These are phyloP conservation scores for Ceratosolen fusciceps DNA, from an alignment of 1,140 invertebrate species.

Conservation along the genomic window DNA sequence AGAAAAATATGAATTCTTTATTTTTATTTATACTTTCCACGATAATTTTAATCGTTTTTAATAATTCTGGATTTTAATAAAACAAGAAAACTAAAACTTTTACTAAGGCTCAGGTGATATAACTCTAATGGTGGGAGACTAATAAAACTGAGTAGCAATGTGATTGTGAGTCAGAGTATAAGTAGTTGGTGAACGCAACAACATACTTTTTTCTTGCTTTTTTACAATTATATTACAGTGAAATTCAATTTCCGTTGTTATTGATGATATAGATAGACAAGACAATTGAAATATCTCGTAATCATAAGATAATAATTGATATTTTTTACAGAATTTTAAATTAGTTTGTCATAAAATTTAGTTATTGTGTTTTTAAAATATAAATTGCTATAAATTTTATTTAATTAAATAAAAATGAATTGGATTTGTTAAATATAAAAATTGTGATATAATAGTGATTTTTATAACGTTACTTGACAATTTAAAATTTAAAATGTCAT, in stretches of 20 bases:
- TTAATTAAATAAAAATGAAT: not conserved
- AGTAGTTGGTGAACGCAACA: conserved; percentile 52
- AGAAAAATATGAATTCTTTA: too few species aligned
- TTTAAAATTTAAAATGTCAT: not conserved
- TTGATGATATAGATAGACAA: not conserved
- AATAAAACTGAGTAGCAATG: conserved; percentile 61
- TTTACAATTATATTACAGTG: not conserved
- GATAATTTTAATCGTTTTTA: too few species aligned
- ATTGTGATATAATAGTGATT: not conserved
- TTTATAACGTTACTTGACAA: not conserved
- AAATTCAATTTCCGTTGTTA: not conserved
- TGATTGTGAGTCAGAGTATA: conserved; percentile 64
- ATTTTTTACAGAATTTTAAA: not conserved
- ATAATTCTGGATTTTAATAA: not conserved
- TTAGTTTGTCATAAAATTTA: not conserved
- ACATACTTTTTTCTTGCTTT: not conserved
- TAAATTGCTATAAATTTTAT: not conserved
- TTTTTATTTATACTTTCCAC: too few species aligned
- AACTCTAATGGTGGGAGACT: conserved; percentile 57
- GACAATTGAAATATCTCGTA: not conserved
- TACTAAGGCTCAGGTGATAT: conserved; percentile 29
- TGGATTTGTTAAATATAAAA: not conserved
- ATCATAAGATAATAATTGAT: not conserved
- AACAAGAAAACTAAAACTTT: not conserved
- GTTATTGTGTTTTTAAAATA: not conserved